These are phyloP conservation scores for Heliconius eleuchia DNA, from an alignment of 1,140 invertebrate species.

Conservation along the genomic window DNA sequence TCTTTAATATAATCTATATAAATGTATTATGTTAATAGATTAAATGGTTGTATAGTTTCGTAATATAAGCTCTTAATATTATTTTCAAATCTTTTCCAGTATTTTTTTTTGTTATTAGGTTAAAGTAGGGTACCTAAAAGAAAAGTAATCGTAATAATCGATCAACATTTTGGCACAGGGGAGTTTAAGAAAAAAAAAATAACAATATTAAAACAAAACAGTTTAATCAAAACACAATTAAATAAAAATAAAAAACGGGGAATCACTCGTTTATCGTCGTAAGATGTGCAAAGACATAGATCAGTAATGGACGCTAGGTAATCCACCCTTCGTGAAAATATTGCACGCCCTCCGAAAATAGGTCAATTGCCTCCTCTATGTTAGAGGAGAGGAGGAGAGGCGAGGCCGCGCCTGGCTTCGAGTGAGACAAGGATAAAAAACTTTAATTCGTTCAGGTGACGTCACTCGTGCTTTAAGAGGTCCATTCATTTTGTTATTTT, in stretches of 20 bases:
- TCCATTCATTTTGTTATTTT: slow-evolving; percentile 64
- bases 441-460: slow-evolving; percentile 76
- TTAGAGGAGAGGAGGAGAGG: slow-evolving; percentile 48
- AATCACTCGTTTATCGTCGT: slow-evolving; percentile 53
- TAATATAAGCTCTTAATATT: no score
- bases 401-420: slow-evolving; percentile 33
- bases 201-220: not conserved
- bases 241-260: slow-evolving; percentile 30
- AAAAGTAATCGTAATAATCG: not conserved
- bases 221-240: slow-evolving; percentile 19
- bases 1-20: not conserved
- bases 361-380: slow-evolving; percentile 74
- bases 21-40: not conserved
- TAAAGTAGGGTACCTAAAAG: no score
- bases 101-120: no score
- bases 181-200: not conserved
- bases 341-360: slow-evolving; percentile 77
- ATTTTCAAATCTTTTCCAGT: no score
- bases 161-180: not conserved
- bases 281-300: slow-evolving; percentile 66
- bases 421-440: slow-evolving; percentile 57
- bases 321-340: slow-evolving; percentile 76
- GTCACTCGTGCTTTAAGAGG: slow-evolving; percentile 69
- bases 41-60: not conserved
- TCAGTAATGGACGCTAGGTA: slow-evolving; percentile 62